These are phyloP conservation scores for Balanococcus diminutus DNA, from an alignment of 2,888 invertebrate genomes.

Conservation along the genomic window DNA sequence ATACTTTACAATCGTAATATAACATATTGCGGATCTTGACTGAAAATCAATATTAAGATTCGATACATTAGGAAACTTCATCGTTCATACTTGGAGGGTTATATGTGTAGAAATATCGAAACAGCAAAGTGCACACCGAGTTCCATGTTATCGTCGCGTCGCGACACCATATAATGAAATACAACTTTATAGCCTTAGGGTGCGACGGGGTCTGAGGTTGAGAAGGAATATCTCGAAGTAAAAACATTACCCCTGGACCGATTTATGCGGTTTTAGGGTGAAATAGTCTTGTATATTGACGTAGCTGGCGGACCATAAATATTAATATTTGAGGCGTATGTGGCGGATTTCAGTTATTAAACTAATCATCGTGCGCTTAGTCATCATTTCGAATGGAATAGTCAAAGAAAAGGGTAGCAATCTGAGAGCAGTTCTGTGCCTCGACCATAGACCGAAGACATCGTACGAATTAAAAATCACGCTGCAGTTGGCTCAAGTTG, in stretches of 20 bases:
- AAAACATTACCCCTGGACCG: not conserved
- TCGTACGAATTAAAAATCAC: conserved; percentile 20
- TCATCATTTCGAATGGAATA: not conserved
- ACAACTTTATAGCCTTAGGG: not conserved
- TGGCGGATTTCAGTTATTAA: conserved; percentile 22
- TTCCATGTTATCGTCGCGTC: not conserved
- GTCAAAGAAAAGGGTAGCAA: not conserved
- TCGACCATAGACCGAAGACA: not conserved
- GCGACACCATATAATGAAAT: not conserved
- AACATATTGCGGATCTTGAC: not conserved
- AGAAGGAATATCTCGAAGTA: not conserved
- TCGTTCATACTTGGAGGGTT: too few relatives aligned
- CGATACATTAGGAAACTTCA: not conserved
- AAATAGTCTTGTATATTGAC: not conserved
- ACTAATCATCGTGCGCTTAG: conserved; percentile 25
- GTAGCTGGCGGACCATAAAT: not conserved
- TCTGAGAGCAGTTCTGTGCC: too few relatives aligned
- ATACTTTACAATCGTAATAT: not conserved
- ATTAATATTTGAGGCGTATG: conserved; percentile 21
- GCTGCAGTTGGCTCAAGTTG: too few relatives aligned
- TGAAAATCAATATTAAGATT: not conserved
- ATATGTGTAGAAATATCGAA: not conserved
- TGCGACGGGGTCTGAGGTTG: not conserved
- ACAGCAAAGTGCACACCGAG: not conserved
- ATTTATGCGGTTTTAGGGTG: not conserved